Base-by-base conservation (phyloP, 2,888 invertebrate species). In the Thereva unica region DNA sequence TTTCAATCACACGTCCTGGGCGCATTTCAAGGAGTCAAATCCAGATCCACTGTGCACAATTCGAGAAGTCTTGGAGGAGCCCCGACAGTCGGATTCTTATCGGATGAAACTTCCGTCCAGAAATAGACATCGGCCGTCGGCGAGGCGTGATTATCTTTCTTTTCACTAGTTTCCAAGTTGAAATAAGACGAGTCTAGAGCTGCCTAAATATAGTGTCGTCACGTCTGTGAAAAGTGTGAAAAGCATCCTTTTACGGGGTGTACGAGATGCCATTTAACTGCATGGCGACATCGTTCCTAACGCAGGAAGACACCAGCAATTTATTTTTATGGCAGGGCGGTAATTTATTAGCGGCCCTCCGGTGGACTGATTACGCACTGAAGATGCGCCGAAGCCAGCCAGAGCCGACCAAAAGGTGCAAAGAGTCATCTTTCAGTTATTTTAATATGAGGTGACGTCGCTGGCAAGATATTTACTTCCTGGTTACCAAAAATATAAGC, bases 241-340 rank as follows among this genome's bases (percentile, higher is more conserved):
- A 41, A 55, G 41, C 40, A 2, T 12, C 55, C 55, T 38, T 55
- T 55, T 55, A n/a, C 38, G n/a, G 53, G 53, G n/a, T 10, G 38
- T 9, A n/a, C 10, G 37, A 9, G 53, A 41, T 40, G 41, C 23
- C 40, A 9, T 12, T 55, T 41, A 40, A 9, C 12, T 8, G 41
- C 38, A 34, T 38, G 54, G 38, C 35, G 23, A 12, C 10, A 23
- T 34, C n/a, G 41, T 41, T 41, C 34, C 55, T 23, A 41, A 41
- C 55, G 12, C 59, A 59, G 59, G 47, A 59, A 59, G 59, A 37
- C 59, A 38, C 23, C n/a, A 42, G 38, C 59, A 37, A 59, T 59
- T 59, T 59, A 59, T 59, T 47, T 47, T 45, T 37, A 59, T 37
- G 12, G 12, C 47, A 23, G 4, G 6, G 12, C 37, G 35, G 23